These are phyloP conservation scores for Athetis lepigone DNA, from an alignment of 2,888 invertebrate species.

Conservation along the genomic window DNA sequence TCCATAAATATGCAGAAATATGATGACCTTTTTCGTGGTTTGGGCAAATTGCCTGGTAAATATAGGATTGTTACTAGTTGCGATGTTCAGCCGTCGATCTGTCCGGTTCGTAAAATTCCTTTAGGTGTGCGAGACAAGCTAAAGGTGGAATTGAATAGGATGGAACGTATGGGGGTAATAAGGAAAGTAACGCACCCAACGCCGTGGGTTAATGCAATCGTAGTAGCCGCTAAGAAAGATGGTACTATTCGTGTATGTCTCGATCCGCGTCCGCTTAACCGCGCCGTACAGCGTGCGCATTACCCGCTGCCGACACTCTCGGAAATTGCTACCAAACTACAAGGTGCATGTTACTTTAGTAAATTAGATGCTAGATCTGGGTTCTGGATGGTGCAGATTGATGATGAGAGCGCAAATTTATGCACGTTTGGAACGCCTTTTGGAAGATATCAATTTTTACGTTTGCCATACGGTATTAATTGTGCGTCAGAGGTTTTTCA, in stretches of 20 bases:
- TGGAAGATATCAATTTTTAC: constrained; percentile 12
- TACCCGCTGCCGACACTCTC: neutral
- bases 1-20: no score
- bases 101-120: no score
- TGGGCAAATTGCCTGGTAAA: no score
- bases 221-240: neutral
- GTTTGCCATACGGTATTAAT: constrained; percentile 6
- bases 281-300: no score
- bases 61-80: no score
- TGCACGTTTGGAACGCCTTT: constrained; percentile 16
- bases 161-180: no score
- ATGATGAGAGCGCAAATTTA: constrained; percentile 10
- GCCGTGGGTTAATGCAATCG: neutral
- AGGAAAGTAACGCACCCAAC: no score
- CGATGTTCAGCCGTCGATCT: no score
- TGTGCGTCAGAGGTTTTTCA: constrained; percentile 11
- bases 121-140: no score
- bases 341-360: constrained; percentile 1
- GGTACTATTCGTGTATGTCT: neutral
- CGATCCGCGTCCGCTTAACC: neutral
- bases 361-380: constrained; percentile 2
- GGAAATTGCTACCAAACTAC: constrained; percentile 1
- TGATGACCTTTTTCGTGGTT: no score
- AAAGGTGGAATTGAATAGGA: no score
- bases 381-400: constrained; percentile 9